phyloP scores from a whole-genome alignment of 2,113 vertebrate species.

The Ptilonorhynchus violaceus region DNA sequence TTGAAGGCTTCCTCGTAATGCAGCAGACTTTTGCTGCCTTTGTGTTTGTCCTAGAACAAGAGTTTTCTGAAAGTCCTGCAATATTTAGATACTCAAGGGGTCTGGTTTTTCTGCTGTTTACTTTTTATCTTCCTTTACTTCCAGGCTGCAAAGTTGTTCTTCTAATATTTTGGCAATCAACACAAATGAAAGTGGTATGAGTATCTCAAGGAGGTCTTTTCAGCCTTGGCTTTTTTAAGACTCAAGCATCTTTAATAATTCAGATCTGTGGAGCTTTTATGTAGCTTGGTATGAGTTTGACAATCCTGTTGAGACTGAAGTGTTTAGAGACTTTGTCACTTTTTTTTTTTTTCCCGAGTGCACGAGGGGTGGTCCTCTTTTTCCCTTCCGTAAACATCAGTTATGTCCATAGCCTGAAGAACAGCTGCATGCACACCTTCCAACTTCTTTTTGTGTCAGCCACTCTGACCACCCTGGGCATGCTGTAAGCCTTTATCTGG shows the following conservation, averaged over 20 bases:
- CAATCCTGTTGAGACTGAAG: neutral
- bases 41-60: neutral
- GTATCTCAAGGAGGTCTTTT: neutral
- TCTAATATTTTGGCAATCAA: neutral
- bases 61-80: neutral
- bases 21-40: neutral
- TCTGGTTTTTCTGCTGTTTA: neutral
- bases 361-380: rapidly evolving
- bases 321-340: neutral
- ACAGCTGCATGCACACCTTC: neutral
- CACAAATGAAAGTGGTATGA: neutral
- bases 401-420: neutral
- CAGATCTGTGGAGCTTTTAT: neutral
- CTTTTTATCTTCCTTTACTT: neutral
- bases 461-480: neutral
- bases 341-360: neutral
- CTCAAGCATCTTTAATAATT: slow-evolving; percentile 10
- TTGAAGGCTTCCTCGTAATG: neutral
- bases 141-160: neutral
- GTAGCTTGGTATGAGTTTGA: neutral
- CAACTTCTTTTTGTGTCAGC: neutral
- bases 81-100: neutral
- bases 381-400: neutral
- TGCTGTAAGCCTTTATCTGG: neutral
- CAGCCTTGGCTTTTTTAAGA: neutral